These are phyloP conservation scores for Petaurus breviceps DNA, from an alignment of 2,113 vertebrate genomes.

Conservation along the genomic window DNA sequence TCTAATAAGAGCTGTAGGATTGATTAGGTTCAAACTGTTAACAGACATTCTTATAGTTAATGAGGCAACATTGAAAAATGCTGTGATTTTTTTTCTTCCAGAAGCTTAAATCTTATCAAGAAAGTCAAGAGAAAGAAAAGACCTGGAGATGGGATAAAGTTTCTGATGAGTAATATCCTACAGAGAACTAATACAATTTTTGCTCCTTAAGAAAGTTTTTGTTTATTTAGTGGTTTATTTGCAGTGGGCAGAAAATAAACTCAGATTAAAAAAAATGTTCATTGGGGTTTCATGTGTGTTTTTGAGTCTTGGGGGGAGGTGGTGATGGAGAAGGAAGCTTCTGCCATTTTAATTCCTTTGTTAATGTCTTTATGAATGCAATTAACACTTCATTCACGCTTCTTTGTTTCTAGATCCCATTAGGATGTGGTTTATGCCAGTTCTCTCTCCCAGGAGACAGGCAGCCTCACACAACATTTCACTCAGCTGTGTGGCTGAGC, in stretches of 20 bases:
- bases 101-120: constrained; percentile 56
- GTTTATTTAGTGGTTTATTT: constrained; percentile 46
- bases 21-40: constrained; percentile 63
- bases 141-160: background rate
- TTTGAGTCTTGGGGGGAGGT: constrained; percentile 47
- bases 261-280: constrained; percentile 52
- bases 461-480: constrained; percentile 76
- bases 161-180: constrained; percentile 1
- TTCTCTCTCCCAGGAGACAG: constrained; percentile 82
- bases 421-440: constrained; percentile 83
- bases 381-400: constrained; percentile 89
- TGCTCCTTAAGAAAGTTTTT: constrained; percentile 54
- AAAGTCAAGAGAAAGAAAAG: constrained; percentile 32
- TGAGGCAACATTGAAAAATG: constrained; percentile 53
- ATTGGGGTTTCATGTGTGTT: constrained; percentile 52
- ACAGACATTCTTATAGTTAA: constrained; percentile 53
- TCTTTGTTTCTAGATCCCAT: constrained; percentile 88
- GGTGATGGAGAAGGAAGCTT: constrained; percentile 74
- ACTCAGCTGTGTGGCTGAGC: constrained; percentile 83
- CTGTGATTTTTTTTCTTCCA: constrained; percentile 3
- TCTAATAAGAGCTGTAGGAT: constrained; percentile 59
- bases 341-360: constrained; percentile 87
- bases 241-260: constrained; percentile 49
- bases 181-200: constrained; percentile 16
- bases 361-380: constrained; percentile 89